Percentiles rank a stretch among this genome's conserved stretches.
phyloP scores from a whole-genome alignment of 2,888 invertebrate genomes.

The Archips xylosteana region DNA sequence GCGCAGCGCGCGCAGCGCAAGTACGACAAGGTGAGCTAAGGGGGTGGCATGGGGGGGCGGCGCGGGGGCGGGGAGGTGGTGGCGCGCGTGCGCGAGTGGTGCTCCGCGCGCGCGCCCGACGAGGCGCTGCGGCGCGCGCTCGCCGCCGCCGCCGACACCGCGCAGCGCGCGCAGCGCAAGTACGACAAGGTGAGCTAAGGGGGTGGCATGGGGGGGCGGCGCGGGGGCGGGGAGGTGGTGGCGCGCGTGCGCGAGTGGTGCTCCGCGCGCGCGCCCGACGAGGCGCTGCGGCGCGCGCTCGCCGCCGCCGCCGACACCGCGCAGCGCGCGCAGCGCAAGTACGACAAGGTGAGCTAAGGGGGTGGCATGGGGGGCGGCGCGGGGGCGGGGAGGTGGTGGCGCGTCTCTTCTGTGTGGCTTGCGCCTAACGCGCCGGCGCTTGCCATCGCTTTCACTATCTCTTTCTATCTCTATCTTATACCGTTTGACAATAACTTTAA shows the following conservation, averaged over 20 bases:
- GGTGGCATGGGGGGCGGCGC: too few relatives aligned
- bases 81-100: conserved; percentile 91
- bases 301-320: conserved; percentile 90
- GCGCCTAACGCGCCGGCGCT: too few relatives aligned
- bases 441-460: too few relatives aligned
- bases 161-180: conserved; percentile 93
- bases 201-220: too few relatives aligned
- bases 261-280: conserved; percentile 91
- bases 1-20: conserved; percentile 94
- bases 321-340: conserved; percentile 93
- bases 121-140: conserved; percentile 89
- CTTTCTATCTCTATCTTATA: too few relatives aligned
- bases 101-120: conserved; percentile 91
- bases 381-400: too few relatives aligned
- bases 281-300: conserved; percentile 89
- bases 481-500: too few relatives aligned
- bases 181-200: conserved; percentile 77
- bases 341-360: conserved; percentile 75
- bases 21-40: conserved; percentile 86
- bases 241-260: conserved; percentile 91
- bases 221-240: too few relatives aligned
- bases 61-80: conserved; percentile 90
- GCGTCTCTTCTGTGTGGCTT: too few relatives aligned
- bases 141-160: conserved; percentile 90
- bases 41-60: conserved; percentile 93